phyloP scores from a whole-genome alignment of 1,140 invertebrate species.

The Himalopsyche phryganea region DNA sequence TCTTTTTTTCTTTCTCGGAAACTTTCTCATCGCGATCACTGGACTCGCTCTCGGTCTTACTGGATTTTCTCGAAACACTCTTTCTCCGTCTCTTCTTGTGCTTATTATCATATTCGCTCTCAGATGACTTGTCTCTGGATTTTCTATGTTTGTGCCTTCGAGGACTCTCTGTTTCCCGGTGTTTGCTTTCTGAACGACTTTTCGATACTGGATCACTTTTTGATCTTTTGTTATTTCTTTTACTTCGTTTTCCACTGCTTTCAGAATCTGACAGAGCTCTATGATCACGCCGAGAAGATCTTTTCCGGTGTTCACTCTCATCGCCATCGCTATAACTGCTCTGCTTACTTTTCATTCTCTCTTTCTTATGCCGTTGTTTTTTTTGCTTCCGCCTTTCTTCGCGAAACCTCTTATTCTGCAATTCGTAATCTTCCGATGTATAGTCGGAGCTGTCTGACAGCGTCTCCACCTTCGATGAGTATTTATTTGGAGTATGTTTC shows the following conservation, averaged over 20 bases:
- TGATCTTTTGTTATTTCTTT: slow-evolving; percentile 33
- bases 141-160: slow-evolving; percentile 34
- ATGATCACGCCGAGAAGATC: slow-evolving; percentile 37
- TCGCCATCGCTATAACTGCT: slow-evolving; percentile 53
- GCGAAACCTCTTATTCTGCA: slow-evolving; percentile 20
- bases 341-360: slow-evolving; percentile 39
- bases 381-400: slow-evolving; percentile 29
- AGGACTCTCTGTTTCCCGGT: slow-evolving; percentile 7
- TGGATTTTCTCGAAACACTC: slow-evolving; percentile 12
- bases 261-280: slow-evolving; percentile 39
- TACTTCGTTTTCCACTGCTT: slow-evolving; percentile 32
- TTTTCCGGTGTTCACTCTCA: slow-evolving; percentile 40
- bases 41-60: slow-evolving; percentile 14
- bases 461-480: slow-evolving; percentile 19
- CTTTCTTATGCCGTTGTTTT: slow-evolving; percentile 37
- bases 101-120: slow-evolving; percentile 30
- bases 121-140: slow-evolving; percentile 17
- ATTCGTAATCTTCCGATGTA: slow-evolving; percentile 31
- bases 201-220: slow-evolving; percentile 28
- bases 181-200: slow-evolving; percentile 19
- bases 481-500: slow-evolving; percentile 9
- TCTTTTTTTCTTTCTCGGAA: slow-evolving; percentile 41
- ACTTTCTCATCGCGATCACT: slow-evolving; percentile 25
- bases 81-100: slow-evolving; percentile 29
- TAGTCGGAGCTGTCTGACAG: slow-evolving; percentile 24